Conservation (phyloP, 2,113 vertebrate species). For the Opisthocomus hoazin region DNA sequence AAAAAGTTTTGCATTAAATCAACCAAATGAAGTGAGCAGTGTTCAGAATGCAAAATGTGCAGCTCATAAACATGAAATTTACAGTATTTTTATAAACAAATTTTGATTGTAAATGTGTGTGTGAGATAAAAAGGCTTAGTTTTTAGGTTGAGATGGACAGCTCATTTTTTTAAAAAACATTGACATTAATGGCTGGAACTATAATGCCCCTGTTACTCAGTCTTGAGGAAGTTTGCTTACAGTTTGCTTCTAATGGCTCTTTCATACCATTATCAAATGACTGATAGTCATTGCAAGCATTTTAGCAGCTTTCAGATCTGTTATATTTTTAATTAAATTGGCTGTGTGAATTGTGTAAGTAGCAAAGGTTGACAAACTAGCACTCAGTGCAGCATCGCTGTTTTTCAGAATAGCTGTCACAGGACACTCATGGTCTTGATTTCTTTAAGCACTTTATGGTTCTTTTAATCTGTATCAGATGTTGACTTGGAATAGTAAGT, state of each 20-base stretch:
- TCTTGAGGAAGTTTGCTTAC: slow-evolving; percentile 55
- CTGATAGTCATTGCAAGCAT: slow-evolving; percentile 63
- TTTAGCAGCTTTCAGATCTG: slow-evolving; percentile 70
- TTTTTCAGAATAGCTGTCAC: slow-evolving; percentile 45
- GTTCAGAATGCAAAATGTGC: slow-evolving; percentile 62
- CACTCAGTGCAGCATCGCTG: neutral
- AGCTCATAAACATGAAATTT: slow-evolving; percentile 60
- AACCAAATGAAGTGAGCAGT: slow-evolving; percentile 67
- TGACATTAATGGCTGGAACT: slow-evolving; percentile 67
- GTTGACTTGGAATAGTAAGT: slow-evolving; percentile 14
- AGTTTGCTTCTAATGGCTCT: slow-evolving; percentile 55
- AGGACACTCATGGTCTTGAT: slow-evolving; percentile 44
- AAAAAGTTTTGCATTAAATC: slow-evolving; percentile 71
- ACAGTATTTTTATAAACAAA: slow-evolving; percentile 59
- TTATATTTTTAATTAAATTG: slow-evolving; percentile 79
- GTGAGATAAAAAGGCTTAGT: slow-evolving; percentile 56
- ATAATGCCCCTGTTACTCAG: slow-evolving; percentile 62
- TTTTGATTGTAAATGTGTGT: slow-evolving; percentile 62
- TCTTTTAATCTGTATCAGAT: slow-evolving; percentile 23
- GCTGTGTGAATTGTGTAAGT: slow-evolving; percentile 69
- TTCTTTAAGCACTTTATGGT: slow-evolving; percentile 54
- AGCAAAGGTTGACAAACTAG: slow-evolving; percentile 72
- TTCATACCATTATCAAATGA: slow-evolving; percentile 68
- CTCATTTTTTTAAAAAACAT: slow-evolving; percentile 48
- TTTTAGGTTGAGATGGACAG: slow-evolving; percentile 62